Base-by-base conservation (phyloP, 2,797 vertebrate genomes). In the Intellagama lesueurii region DNA sequence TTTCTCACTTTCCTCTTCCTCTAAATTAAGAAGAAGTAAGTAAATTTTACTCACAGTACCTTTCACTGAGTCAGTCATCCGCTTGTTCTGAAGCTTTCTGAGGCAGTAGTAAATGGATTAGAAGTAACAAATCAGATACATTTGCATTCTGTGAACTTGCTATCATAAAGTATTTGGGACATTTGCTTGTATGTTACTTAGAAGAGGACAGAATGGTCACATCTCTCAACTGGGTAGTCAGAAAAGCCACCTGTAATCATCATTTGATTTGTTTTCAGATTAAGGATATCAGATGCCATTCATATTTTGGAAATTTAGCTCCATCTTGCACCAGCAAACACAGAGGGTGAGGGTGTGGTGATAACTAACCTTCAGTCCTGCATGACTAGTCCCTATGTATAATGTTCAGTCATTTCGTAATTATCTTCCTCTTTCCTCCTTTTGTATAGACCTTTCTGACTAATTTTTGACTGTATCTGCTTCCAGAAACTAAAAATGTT, bases 241-340 rank as follows among this genome's bases (percentile, higher is more conserved):
- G 2, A 47, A 8, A 89, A 24, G 86, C 9, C 16, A 44, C 68
- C 73, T 28, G 22, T 16, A 81, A 0, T 81, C 49, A 44, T 24
- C 1, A 49, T 81, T 83, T 77, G 49, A 69, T 30, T 69, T 72
- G 9, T 30, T 75, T 19, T 56, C 1, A 9, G 66, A 32, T 52
- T 84, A 75, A 44, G 64, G 0, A 3, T 2, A 28, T 83, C 1
- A 56, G 56, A 77, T 87, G 86, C 14, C 82, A 28, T 7, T 1
- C 22, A 75, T n/a, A 79, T 83, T 73, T 52, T 4, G 0, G 22
- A n/a, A 7, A 0, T 1, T n/a, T 86, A 14, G 11, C n/a, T 0
- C 0, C 17, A 30, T n/a, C 2, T 0, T 1, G 24, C 47, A 0
- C 52, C n/a, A 14, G 40, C 1, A 84, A 19, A 0, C 0, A 3